Evolutionary conservation across 2,797 vertebrate species (phyloP), one percentile per base, ranked within the genome.

Genomic region (Premnoplex brunnescens): DNA sequence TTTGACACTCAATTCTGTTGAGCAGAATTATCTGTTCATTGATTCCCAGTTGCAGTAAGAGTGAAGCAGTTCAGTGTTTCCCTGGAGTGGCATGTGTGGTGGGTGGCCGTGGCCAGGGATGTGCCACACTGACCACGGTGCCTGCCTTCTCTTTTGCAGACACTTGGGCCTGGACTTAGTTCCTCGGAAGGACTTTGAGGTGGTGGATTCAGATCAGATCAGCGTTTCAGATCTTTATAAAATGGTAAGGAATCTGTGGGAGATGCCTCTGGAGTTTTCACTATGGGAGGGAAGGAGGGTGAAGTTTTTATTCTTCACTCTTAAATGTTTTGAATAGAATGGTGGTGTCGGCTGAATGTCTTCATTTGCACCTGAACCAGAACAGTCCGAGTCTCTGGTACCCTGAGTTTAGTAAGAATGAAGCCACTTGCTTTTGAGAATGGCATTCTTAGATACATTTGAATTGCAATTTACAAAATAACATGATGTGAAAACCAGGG

Each of bases 141-240:
- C 4, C 71, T 60, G 90, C 58, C 93, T 95, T 97, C 68, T 97
- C 48, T 96, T 63, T 95, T 89, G 78, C 97, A 99, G 99, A 89
- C 99, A 99, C 97, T 98, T 99, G 89, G 99, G 99, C 85, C 97
- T 99, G 93, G 99, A 99, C 97, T 98, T 99, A 78, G 99, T 99
- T 88, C 99, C 99, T 89, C 99, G 99, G 78, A 99, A 99, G 96
- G 99, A 99, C 96, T 99, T 99, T 97, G 99, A 99, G 97, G 99
- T 99, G 96, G 99, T 99, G 97, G 99, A 99, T 97, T 98, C 99
- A 14, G 99, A 99, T 97, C 99, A 99, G 96, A 99, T 99, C 98
- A 99, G 99, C 74, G 98, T 99, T 91, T 99, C 99, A 46, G 99
- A 99, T 95, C 98, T 99, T 73, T 99, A 99, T 98, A 99, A 99